Evolutionary conservation across 2,113 vertebrate species (phyloP), one percentile per base, ranked within the genome.

Genomic region (Prietella phreatophila): DNA sequence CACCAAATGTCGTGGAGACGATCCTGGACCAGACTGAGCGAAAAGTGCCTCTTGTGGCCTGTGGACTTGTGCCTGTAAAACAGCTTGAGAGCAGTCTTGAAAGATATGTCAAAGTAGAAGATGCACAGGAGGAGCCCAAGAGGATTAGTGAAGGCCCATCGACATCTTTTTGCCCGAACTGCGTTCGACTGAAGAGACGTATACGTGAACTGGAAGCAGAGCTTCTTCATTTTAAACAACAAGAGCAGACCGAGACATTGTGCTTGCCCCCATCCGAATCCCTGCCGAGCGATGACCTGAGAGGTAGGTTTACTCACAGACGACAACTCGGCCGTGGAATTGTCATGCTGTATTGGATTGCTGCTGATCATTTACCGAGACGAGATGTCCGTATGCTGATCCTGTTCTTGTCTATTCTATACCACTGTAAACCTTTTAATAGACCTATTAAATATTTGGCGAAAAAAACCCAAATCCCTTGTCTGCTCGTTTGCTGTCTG

Each of bases 91-190:
- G 42, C 4, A 85, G 91, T 9, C 83, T 87, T 61, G 83, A 89
- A 14, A 85, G 86, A 50, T 92, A 42, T 61, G 91, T 97, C 89
- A 97, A 96, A 93, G 93, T 94, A 36, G 97, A 98, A 89, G 96
- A 97, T 84, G 94, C 95, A 0, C 95, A 96, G 0, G 96, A 97
- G 89, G 93, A 96, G 75, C 94, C 93, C 0, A 90, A 95, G 27
- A 91, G 92, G 0, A 94, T 93, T 3, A 83, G 83, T 0, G 93
- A 94, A 92, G 95, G 95, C 4, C 96, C 97, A 79, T 97, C 97
- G 89, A 98, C 97, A 30, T 98, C 97, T 56, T 98, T 97, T 91
- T 99, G 98, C 90, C 97, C 97, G 76, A 99, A 99, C 92, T 99
- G 98, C 91, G 96, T 99, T 69, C 96, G 95, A 60, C 93, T 99